These are phyloP conservation scores for Dynastes grantii DNA, from an alignment of 2,888 invertebrate species.

Conservation along the genomic window DNA sequence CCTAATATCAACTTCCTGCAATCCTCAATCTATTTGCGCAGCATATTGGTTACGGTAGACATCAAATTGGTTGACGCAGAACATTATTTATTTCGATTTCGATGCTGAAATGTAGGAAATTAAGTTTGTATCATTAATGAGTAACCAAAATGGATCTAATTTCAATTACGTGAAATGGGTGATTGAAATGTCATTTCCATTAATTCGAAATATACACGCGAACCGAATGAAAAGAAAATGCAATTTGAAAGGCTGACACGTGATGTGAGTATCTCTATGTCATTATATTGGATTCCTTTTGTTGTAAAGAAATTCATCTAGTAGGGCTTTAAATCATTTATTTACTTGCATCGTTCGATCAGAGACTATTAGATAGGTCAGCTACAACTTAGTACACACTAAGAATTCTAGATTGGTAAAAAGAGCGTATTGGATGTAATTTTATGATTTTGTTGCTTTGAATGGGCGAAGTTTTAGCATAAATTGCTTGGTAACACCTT, in stretches of 20 bases:
- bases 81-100: conserved; percentile 37
- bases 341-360: no score
- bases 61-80: not conserved
- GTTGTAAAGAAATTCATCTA: no score
- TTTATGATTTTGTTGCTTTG: no score
- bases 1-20: not conserved
- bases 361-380: no score
- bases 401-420: no score
- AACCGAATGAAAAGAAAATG: not conserved
- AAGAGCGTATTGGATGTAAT: no score
- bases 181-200: conserved; percentile 23
- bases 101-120: conserved; percentile 33
- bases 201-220: conserved; percentile 8
- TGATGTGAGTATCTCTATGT: not conserved
- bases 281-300: no score
- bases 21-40: not conserved
- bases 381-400: no score
- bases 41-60: conserved; percentile 2
- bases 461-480: no score
- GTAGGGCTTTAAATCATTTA: no score
- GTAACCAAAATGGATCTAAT: conserved; percentile 37
- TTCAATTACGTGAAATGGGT: conserved; percentile 15
- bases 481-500: no score
- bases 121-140: conserved; percentile 36
- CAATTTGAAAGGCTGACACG: not conserved